Evolutionary conservation across 2,888 invertebrate species (phyloP).

Genomic region (Galerucella nymphaeae): DNA sequence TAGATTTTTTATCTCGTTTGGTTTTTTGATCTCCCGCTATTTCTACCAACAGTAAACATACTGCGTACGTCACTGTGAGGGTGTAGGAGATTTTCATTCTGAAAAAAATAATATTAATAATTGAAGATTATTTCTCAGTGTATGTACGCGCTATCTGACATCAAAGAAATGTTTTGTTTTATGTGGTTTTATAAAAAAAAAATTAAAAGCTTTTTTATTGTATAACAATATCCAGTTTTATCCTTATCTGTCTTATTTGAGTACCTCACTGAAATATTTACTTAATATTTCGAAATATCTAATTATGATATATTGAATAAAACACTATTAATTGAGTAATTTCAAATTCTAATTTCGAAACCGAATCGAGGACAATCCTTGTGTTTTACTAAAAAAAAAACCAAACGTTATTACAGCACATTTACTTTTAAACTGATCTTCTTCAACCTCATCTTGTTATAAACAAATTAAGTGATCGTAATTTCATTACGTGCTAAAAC

Average conservation of each 20-base stretch:
- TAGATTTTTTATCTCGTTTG: conserved; percentile 29
- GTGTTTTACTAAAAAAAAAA: not conserved
- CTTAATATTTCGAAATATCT: conserved; percentile 14
- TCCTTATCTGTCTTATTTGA: not conserved
- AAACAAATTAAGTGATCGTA: not conserved
- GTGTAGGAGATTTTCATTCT: conserved; percentile 40
- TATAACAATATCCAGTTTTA: not conserved
- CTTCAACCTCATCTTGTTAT: not conserved
- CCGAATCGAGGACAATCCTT: conserved; percentile 13
- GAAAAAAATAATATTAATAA: conserved; percentile 29
- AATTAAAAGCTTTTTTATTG: not conserved
- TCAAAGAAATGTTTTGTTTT: too few relatives aligned
- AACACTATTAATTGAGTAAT: conserved; percentile 14
- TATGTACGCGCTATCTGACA: too few relatives aligned
- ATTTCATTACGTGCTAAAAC: not conserved
- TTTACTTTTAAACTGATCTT: not conserved
- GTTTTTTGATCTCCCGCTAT: conserved; percentile 35
- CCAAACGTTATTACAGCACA: not conserved
- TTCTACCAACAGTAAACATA: conserved; percentile 32
- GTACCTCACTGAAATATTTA: not conserved
- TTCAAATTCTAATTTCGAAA: conserved; percentile 26
- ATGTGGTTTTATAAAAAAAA: not conserved
- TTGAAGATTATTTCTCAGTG: too few relatives aligned
- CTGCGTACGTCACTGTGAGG: conserved; percentile 30
- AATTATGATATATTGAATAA: conserved; percentile 28